These are phyloP conservation scores for Elysia chlorotica DNA, from an alignment of 1,140 invertebrate species.

Conservation along the genomic window DNA sequence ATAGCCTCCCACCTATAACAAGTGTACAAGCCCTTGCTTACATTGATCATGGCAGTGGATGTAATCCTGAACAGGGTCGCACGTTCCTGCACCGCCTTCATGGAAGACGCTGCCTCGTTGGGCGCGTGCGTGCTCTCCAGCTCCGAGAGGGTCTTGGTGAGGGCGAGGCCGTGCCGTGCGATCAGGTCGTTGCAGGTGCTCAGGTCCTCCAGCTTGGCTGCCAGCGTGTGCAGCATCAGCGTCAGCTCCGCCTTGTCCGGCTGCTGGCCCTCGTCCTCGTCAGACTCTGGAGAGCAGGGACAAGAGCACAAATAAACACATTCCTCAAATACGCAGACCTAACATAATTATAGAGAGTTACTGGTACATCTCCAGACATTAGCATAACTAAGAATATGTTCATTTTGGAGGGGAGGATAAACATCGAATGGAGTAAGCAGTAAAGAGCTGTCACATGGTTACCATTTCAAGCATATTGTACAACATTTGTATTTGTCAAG, in stretches of 20 bases:
- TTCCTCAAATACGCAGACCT: too few species aligned
- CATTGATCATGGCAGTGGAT: constrained; percentile 94
- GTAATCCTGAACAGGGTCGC: constrained; percentile 92
- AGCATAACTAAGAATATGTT: too few species aligned
- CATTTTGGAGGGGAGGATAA: too few species aligned
- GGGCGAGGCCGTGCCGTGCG: constrained; percentile 79
- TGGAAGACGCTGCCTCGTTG: constrained; percentile 67
- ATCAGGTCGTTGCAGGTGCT: constrained; percentile 90
- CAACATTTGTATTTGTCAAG: too few species aligned
- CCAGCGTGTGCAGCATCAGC: constrained; percentile 69
- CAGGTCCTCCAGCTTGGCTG: constrained; percentile 79
- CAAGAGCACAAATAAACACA: too few species aligned
- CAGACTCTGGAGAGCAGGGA: constrained; percentile 81
- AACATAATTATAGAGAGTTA: too few species aligned
- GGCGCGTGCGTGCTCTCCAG: constrained; percentile 75
- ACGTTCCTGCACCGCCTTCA: constrained; percentile 84
- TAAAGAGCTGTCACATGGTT: too few species aligned
- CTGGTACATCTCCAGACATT: too few species aligned
- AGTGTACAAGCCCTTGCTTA: too few species aligned
- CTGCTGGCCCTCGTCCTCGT: constrained; percentile 64
- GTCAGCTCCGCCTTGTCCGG: constrained; percentile 67
- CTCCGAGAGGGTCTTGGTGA: constrained; percentile 84
- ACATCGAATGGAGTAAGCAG: too few species aligned
- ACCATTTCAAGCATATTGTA: too few species aligned
- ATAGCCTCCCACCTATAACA: too few species aligned